Evolutionary conservation across 2,888 invertebrate species (phyloP).

Genomic region (Cremastinae sp.): DNA sequence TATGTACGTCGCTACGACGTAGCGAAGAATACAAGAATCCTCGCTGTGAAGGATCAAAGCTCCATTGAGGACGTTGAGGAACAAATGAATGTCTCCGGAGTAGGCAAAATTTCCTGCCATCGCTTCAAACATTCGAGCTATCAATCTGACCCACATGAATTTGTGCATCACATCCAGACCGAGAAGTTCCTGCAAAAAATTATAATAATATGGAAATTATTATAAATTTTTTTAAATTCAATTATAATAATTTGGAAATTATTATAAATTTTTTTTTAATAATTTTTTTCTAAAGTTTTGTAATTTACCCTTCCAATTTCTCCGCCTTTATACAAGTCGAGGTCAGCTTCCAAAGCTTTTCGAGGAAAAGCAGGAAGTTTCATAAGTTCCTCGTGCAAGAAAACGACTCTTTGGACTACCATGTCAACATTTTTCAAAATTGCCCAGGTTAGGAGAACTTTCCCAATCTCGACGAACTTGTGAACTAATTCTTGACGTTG

Average conservation of each 20-base stretch:
- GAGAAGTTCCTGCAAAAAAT: slow-evolving; percentile 91
- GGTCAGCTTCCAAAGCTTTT: slow-evolving; percentile 97
- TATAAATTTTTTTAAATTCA: slow-evolving; percentile 5
- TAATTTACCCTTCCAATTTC: slow-evolving; percentile 92
- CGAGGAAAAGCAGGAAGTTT: slow-evolving; percentile 99
- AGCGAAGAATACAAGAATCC: slow-evolving; percentile 96
- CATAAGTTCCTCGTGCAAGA: slow-evolving; percentile 98
- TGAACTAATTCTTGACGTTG: slow-evolving; percentile 94
- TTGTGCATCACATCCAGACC: slow-evolving; percentile 98
- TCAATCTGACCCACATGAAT: slow-evolving; percentile 98
- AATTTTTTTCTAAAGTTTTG: too few relatives aligned
- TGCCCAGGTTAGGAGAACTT: slow-evolving; percentile 95
- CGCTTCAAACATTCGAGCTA: slow-evolving; percentile 97
- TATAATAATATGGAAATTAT: too few relatives aligned
- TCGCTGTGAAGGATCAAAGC: slow-evolving; percentile 98
- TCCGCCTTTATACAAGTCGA: slow-evolving; percentile 94
- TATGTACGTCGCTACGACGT: slow-evolving; percentile 98
- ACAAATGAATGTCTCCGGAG: slow-evolving; percentile 97
- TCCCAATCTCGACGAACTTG: slow-evolving; percentile 98
- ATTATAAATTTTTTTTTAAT: too few relatives aligned
- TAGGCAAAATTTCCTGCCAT: slow-evolving; percentile 99
- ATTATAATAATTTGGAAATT: too few relatives aligned
- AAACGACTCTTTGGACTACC: slow-evolving; percentile 98
- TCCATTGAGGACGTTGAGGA: slow-evolving; percentile 98
- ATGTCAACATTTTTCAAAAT: slow-evolving; percentile 95